phyloP scores from a whole-genome alignment of 2,113 vertebrate genomes.

The Halcyon senegalensis region DNA sequence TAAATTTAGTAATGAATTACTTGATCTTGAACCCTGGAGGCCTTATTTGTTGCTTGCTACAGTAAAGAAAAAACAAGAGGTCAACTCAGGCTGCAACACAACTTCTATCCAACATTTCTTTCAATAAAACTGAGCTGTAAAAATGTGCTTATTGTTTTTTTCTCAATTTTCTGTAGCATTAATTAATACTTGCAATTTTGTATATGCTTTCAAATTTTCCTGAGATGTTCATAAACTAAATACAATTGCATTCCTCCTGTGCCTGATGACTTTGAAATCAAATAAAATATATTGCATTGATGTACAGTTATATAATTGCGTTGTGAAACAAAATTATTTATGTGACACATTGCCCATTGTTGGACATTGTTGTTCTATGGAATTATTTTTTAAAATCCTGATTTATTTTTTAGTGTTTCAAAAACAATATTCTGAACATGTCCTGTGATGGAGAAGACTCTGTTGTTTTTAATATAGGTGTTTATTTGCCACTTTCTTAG shows the following conservation, averaged over 20 bases:
- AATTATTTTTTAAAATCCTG: background rate
- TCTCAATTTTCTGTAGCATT: background rate
- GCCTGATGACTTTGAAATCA: background rate
- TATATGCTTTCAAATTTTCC: background rate
- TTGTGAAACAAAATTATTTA: background rate
- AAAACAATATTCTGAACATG: background rate
- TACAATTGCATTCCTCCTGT: background rate
- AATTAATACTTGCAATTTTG: background rate
- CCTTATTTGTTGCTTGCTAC: background rate
- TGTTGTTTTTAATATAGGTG: background rate
- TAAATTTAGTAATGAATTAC: constrained; percentile 1
- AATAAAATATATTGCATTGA: background rate
- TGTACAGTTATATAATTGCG: background rate
- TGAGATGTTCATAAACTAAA: background rate
- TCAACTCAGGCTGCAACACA: background rate
- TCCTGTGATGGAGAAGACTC: background rate
- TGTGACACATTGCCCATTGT: background rate
- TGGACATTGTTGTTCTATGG: background rate
- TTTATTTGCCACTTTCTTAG: background rate
- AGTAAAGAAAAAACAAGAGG: background rate
- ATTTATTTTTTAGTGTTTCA: background rate
- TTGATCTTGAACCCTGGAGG: background rate
- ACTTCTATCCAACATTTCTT: background rate
- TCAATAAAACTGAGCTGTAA: background rate
- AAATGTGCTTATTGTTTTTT: background rate